phyloP scores from a whole-genome alignment of 2,797 vertebrate species.

The Distichodus sexfasciatus region DNA sequence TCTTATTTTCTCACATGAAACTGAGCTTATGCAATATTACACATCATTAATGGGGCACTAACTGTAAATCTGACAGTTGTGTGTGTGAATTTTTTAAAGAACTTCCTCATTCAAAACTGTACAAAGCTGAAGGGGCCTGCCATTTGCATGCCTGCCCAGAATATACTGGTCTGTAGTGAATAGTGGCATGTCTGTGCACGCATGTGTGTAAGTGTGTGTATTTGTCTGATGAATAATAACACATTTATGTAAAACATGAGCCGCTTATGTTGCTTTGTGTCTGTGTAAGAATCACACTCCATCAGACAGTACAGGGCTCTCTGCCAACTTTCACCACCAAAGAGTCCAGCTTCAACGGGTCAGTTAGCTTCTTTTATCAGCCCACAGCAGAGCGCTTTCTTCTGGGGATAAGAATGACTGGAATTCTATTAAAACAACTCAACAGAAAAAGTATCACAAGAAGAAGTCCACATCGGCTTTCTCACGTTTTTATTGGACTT shows the following conservation, averaged over 20 bases:
- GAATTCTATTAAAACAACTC: slow-evolving; percentile 25
- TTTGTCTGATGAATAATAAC: too few relatives aligned
- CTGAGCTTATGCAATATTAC: neutral
- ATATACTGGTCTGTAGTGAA: neutral
- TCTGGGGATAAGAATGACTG: slow-evolving; percentile 25
- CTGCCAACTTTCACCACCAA: slow-evolving; percentile 23
- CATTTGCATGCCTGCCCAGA: neutral
- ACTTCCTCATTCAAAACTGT: neutral
- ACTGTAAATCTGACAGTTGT: neutral
- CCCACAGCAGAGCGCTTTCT: slow-evolving; percentile 39
- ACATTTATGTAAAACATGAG: slow-evolving; percentile 3
- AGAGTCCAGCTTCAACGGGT: slow-evolving; percentile 28
- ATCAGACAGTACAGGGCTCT: slow-evolving; percentile 9
- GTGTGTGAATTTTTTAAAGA: neutral
- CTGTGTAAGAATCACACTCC: neutral
- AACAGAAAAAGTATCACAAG: neutral
- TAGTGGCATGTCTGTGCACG: slow-evolving; percentile 1
- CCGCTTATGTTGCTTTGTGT: slow-evolving; percentile 13
- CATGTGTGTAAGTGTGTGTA: neutral
- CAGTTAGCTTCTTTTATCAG: slow-evolving; percentile 42
- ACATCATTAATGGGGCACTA: too few relatives aligned
- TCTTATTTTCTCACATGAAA: neutral
- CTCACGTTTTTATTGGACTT: slow-evolving; percentile 26
- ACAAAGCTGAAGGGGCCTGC: neutral
- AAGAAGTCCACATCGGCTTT: slow-evolving; percentile 15